phyloP scores from a whole-genome alignment of 2,113 vertebrate genomes.

The Protobothrops flavoviridis region DNA sequence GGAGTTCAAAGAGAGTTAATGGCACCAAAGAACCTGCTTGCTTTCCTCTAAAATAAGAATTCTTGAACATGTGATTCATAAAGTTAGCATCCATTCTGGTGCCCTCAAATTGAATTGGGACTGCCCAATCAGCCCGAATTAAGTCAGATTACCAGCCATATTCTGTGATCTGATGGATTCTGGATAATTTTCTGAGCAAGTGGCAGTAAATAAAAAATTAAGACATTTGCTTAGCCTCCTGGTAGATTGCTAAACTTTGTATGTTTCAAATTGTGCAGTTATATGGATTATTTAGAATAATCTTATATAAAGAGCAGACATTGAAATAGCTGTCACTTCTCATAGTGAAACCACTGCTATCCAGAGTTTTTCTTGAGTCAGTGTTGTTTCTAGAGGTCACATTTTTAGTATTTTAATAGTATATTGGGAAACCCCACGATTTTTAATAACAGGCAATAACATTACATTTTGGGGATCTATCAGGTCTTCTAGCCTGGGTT shows the following conservation, averaged over 20 bases:
- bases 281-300: background rate
- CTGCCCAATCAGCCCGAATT: background rate
- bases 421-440: background rate
- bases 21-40: background rate
- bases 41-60: background rate
- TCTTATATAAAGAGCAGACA: background rate
- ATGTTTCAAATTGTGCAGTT: background rate
- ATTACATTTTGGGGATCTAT: background rate
- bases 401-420: background rate
- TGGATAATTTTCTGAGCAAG: background rate
- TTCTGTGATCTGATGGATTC: background rate
- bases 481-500: background rate
- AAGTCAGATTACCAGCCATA: background rate
- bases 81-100: background rate
- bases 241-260: background rate
- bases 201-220: background rate
- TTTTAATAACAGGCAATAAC: background rate
- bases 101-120: background rate
- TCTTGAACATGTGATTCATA: background rate
- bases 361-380: background rate
- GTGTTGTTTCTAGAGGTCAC: background rate
- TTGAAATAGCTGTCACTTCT: background rate
- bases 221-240: background rate
- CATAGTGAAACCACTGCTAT: background rate
- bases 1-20: background rate